Base-by-base conservation (phyloP, 2,888 invertebrate genomes). In the Rhogogaster chlorosoma region DNA sequence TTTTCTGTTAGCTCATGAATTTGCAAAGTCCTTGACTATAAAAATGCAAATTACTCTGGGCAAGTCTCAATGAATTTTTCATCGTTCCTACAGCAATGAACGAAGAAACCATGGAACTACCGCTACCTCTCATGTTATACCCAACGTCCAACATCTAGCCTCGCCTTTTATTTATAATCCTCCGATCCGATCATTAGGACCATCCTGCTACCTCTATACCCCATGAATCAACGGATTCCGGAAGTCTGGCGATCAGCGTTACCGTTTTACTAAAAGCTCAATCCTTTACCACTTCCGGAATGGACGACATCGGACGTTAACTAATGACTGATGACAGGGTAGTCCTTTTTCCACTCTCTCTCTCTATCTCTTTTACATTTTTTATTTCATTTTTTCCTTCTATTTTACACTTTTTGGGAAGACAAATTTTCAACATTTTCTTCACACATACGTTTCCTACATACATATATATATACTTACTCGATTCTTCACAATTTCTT, bases 1-100 rank as follows among this genome's bases (percentile, higher is more conserved):
- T 64, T 83, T 83, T 83, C 32, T 67, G 83, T 83, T 18, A 67
- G 67, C 83, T 83, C 83, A 83, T 83, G 83, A 83, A 83, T 83
- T 83, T 83, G 45, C 83, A 83, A 83, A 83, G 70, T 83, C 83
- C 67, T 64, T n/a, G 83, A 70, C 83, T 83, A 83, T 83, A 83
- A 83, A 83, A 83, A 83, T 83, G 83, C 70, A 83, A 83, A 83
- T 83, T 70, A 83, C 64, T 32, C 45, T 67, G 80, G 67, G 67
- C 83, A 49, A 83, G 83, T 83, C 67, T 70, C 83, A 83, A 83
- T 83, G 83, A 83, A 83, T 83, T 83, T 83, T 83, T 83, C 83
- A 83, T 83, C 22, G 70, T 70, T 18, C 7, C n/a, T 53, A n/a
- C 53, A 32, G 83, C 83, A 83, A 64, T 49, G 83, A 80, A 61